Evolutionary conservation across 64 coral and sea anemone species (phyloP), one percentile per base, ranked within the genome.

Genomic region (Catalaphyllia jardinei): DNA sequence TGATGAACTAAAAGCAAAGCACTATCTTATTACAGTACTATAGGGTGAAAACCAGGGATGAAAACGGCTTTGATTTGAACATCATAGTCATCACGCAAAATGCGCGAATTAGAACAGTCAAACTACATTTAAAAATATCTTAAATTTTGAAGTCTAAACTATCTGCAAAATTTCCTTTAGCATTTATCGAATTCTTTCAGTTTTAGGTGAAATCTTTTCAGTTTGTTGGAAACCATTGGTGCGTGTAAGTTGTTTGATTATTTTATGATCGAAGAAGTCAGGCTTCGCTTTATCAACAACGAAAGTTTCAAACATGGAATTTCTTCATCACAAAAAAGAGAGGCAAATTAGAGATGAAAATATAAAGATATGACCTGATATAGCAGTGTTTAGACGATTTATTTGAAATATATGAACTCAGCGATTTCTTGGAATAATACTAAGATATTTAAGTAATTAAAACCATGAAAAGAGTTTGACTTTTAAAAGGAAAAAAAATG

Each of bases 1-100:
- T 85, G 17, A 0, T 65, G 31, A 85, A 38, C 81, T 71, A 51
- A 71, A 50, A 85, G 18, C 63, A 77, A 77, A 77, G 24, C 8
- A 20, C 39, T 77, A 46, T 77, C 39, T 52, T 77, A 77, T 42
- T 77, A 38, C 35, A 77, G 39, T 38, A 33, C 19, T 15, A 4
- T 67, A 3, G 27, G n/a, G 65, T 29, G 25, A 69, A 65, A 65
- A 65, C 8, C 14, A 10, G 60, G 18, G 62, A 65, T 46, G 18
- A 65, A 69, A 69, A 69, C 7, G 22, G 65, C 22, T 10, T 27
- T 69, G 12, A 67, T n/a, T n/a, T n/a, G n/a, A 67, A 67, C 38
- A 39, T 46, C 42, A 46, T 8, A 5, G 5, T 46, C 42, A 29
- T 69, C 65, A 22, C 3, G 22, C 65, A 27, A 29, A 69, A 69